A percentile compares a stretch with the other conserved stretches of the same genome.
These are phyloP conservation scores for Tromatobia lineatoria DNA, from an alignment of 2,888 invertebrate species.

Conservation along the genomic window DNA sequence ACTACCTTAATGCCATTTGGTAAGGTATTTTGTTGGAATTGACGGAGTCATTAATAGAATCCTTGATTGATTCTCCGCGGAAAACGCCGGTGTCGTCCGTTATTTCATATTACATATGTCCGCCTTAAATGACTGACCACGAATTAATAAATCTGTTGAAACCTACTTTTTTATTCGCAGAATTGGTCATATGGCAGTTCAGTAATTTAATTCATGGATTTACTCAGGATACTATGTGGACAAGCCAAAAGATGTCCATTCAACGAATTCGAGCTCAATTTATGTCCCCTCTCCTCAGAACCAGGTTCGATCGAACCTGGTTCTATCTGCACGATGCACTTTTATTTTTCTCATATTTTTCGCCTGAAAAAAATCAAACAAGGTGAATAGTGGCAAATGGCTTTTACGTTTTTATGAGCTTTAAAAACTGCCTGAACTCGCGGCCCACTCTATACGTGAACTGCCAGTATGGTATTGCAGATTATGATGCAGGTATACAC, in stretches of 20 bases:
- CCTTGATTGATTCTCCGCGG: too few relatives aligned
- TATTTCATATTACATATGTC: too few relatives aligned
- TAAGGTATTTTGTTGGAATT: too few relatives aligned
- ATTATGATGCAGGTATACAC: conserved; percentile 45
- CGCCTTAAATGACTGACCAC: too few relatives aligned
- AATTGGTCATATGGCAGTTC: too few relatives aligned
- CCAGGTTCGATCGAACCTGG: conserved; percentile 16
- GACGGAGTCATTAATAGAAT: too few relatives aligned
- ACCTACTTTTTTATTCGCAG: background rate
- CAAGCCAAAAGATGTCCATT: background rate
- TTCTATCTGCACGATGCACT: background rate
- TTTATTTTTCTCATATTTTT: conserved; percentile 30
- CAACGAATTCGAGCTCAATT: conserved; percentile 17
- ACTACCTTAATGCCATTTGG: too few relatives aligned
- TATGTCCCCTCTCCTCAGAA: conserved; percentile 8
- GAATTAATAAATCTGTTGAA: too few relatives aligned
- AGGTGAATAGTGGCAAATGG: conserved; percentile 4
- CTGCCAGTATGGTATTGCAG: conserved; percentile 35
- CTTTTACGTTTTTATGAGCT: conserved; percentile 2
- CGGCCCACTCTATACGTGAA: conserved; percentile 2
- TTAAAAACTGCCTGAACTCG: background rate
- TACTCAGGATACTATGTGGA: background rate
- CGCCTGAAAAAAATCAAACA: background rate
- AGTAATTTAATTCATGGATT: too few relatives aligned
- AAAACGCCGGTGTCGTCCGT: too few relatives aligned